phyloP scores from a whole-genome alignment of 1,140 invertebrate species.

The Nixonia krombeini region DNA sequence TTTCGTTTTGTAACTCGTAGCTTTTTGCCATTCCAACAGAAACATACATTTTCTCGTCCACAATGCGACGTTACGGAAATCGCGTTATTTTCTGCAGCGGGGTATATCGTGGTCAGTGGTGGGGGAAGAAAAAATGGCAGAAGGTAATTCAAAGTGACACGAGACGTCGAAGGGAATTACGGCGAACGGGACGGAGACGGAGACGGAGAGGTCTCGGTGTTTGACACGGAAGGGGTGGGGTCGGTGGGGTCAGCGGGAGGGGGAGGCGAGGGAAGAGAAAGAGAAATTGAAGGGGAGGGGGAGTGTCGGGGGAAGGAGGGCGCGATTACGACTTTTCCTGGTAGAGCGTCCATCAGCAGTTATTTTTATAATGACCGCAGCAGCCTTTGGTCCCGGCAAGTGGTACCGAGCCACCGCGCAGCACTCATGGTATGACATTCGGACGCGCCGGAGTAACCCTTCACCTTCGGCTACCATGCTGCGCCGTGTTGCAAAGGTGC shows the following conservation, averaged over 20 bases:
- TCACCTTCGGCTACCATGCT: no score
- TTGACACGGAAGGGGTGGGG: constrained; percentile 23
- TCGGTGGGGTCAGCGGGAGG: not conserved
- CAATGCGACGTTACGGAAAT: no score
- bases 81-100: no score
- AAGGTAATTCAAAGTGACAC: constrained; percentile 18
- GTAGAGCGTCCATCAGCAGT: constrained; percentile 72
- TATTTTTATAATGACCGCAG: constrained; percentile 71
- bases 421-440: constrained; percentile 52
- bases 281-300: constrained; percentile 23
- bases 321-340: constrained; percentile 73
- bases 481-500: constrained; percentile 25
- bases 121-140: no score
- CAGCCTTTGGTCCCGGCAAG: constrained; percentile 48
- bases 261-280: constrained; percentile 5
- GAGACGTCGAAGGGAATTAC: constrained; percentile 14
- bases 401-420: constrained; percentile 34
- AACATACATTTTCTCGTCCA: no score
- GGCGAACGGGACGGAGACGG: constrained; percentile 21
- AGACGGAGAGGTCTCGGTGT: constrained; percentile 29
- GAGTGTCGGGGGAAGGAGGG: constrained; percentile 52
- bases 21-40: no score
- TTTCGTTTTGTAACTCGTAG: no score
- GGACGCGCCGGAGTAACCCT: constrained; percentile 54
- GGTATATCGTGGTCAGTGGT: no score